phyloP scores from a whole-genome alignment of 2,888 invertebrate genomes.

The Imbricaverruca yamaguchii region DNA sequence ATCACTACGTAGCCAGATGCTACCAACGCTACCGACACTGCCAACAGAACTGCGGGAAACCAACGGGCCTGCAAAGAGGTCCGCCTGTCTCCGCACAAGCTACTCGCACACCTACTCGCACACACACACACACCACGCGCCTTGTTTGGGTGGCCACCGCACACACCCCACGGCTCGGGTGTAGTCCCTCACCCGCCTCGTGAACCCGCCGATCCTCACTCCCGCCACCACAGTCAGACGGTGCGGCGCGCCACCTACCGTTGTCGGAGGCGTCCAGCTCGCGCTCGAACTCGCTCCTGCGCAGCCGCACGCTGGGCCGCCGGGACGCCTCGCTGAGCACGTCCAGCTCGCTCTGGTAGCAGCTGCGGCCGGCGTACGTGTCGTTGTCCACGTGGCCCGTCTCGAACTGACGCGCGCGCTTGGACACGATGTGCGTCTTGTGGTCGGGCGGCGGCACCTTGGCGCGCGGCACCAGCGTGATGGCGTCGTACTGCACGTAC shows the following conservation, averaged over 20 bases:
- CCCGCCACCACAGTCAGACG: too few species aligned
- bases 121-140: too few species aligned
- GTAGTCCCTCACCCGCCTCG: too few species aligned
- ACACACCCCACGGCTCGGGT: too few species aligned
- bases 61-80: too few species aligned
- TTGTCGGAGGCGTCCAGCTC: conserved; percentile 1
- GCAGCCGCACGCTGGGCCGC: neutral
- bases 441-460: conserved; percentile 14
- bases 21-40: too few species aligned
- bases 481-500: conserved; percentile 21
- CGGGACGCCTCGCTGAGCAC: neutral
- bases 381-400: conserved; percentile 53
- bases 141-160: too few species aligned
- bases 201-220: too few species aligned
- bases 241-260: neutral
- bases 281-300: neutral
- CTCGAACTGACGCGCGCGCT: conserved; percentile 65
- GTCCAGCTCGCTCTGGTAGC: neutral
- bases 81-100: too few species aligned
- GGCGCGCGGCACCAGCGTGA: conserved; percentile 20
- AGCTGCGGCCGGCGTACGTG: conserved; percentile 40
- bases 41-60: too few species aligned
- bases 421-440: conserved; percentile 57
- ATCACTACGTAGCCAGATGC: too few species aligned
- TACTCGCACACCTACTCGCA: too few species aligned